Percentiles rank a stretch among this genome's conserved stretches.
Conservation (phyloP, 2,888 invertebrate species). For the Noctua fimbriata region DNA sequence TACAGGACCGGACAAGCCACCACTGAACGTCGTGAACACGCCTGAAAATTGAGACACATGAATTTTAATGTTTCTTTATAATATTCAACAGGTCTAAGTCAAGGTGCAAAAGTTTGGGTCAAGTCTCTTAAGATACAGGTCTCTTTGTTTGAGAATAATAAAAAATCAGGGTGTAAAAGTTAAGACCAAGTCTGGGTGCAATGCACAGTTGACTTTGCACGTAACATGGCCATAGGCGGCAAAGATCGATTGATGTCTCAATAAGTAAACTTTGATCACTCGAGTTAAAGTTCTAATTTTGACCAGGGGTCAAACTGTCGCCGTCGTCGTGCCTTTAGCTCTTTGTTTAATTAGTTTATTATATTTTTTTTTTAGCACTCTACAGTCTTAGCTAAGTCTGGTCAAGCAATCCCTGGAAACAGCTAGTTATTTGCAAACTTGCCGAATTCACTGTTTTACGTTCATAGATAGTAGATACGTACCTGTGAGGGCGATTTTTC, state of each 20-base stretch:
- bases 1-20: conserved; percentile 88
- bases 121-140: neutral
- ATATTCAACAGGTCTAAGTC: neutral
- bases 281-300: neutral
- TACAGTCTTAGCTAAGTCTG: neutral
- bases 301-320: neutral
- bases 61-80: neutral
- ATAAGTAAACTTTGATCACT: neutral
- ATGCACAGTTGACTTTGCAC: neutral
- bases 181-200: neutral
- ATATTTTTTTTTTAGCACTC: neutral
- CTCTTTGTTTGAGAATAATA: no score
- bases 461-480: conserved; percentile 1
- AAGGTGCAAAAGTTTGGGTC: neutral
- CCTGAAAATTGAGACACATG: conserved; percentile 74
- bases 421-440: neutral
- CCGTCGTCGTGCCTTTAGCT: neutral
- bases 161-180: neutral
- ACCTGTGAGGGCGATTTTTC: conserved; percentile 81
- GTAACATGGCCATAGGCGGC: neutral
- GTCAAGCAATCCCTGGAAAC: neutral
- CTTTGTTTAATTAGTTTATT: neutral
- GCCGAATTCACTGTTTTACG: neutral
- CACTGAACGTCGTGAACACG: conserved; percentile 89
- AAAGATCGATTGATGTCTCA: no score